Evolutionary conservation across 2,113 vertebrate species (phyloP).

Genomic region (Zosterops hypoxanthus): DNA sequence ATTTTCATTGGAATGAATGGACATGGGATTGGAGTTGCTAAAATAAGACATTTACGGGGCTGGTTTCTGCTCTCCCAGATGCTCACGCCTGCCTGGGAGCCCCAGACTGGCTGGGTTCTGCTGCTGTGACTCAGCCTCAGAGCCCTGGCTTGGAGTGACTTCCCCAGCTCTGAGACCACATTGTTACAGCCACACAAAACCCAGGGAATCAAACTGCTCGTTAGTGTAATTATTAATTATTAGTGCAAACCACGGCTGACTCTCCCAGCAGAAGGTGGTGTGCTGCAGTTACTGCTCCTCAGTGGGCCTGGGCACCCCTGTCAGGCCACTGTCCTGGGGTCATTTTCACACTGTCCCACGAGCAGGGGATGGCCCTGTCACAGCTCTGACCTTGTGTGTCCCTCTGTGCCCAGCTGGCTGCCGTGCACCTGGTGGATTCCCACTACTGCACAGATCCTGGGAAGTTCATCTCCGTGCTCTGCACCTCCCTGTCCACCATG

Average conservation of each 20-base stretch:
- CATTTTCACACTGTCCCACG: accelerated
- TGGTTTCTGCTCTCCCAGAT: neutral
- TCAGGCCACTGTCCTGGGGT: no score
- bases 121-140: neutral
- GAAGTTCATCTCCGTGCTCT: conserved; percentile 97
- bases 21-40: neutral
- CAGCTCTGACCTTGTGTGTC: neutral
- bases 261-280: neutral
- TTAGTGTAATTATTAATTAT: neutral
- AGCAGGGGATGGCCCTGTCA: neutral
- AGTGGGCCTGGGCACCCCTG: neutral
- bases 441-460: conserved; percentile 96
- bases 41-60: neutral
- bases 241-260: neutral
- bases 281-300: neutral
- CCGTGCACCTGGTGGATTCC: conserved; percentile 96
- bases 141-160: neutral
- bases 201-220: neutral
- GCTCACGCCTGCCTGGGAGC: neutral
- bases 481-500: conserved; percentile 95
- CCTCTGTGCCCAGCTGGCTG: conserved; percentile 79
- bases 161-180: neutral
- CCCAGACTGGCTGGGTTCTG: neutral
- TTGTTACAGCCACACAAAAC: neutral
- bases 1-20: neutral